Evolutionary conservation across 2,888 invertebrate species (phyloP), one percentile per base, ranked within the genome.

Genomic region (Pogonocherus hispidulus): DNA sequence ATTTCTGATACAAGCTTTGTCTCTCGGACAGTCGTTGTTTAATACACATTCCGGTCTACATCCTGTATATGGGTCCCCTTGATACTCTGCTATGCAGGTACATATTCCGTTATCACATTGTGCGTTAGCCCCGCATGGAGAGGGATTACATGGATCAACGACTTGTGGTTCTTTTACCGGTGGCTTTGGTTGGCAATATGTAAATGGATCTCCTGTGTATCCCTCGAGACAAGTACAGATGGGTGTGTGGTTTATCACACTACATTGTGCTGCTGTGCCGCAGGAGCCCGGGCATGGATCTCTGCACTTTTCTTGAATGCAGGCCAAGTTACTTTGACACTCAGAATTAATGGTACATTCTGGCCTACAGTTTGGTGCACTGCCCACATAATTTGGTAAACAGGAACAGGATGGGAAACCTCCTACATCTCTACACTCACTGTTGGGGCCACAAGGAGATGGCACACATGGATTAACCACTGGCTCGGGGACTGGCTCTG

Each of bases 281-380:
- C 95, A 95, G 5, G 92, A 90, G 44, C 93, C 93, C 1, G 92
- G 91, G 79, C 94, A 94, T 1, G 94, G 94, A 83, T 94, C 91
- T 56, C 88, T 85, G 84, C 94, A 94, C 82, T 91, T 92, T 80
- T 92, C 90, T 82, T 90, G 91, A 35, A 91, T 91, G 79, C 94
- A 94, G 3, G 94, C 93, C 79, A 89, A 86, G 73, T 91, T 90
- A 78, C 90, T 91, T 4, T 91, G 84, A 82, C 94, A 94, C 82
- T 94, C 93, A 0, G 92, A 88, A 80, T 92, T 93, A 67, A 93
- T 90, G 11, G 90, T 89, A 83, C 94, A 94, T 84, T 94, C 94
- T 5, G 94, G 94, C 35, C 92, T 88, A 82, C 94, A 94, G 78
- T 92, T 91, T 62, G 93, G 92, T 59, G 94, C 93, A 73, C 90